These are phyloP conservation scores for Elephas maximus DNA, from an alignment of 2,113 vertebrate genomes.

Conservation along the genomic window DNA sequence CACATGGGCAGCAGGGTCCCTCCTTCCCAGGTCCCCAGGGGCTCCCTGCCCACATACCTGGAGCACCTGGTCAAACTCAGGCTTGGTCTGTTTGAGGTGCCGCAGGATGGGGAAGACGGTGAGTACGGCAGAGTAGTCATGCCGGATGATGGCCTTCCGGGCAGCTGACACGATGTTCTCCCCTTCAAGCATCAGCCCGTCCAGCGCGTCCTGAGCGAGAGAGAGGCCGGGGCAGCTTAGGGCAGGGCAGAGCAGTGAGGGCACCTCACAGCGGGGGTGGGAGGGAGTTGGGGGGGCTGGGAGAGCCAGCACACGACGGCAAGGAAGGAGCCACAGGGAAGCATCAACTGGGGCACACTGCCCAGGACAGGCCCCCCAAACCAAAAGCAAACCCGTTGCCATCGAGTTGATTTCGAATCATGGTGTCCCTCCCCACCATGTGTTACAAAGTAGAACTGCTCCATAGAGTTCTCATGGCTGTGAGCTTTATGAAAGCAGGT, in stretches of 20 bases:
- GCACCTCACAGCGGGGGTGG: accelerated
- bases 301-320: background rate
- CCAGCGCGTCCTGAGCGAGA: constrained; percentile 94
- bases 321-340: background rate
- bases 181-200: constrained; percentile 97
- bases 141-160: constrained; percentile 95
- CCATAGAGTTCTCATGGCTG: background rate
- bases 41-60: constrained; percentile 89
- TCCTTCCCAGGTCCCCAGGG: accelerated
- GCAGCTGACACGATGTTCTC: constrained; percentile 97
- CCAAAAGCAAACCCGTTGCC: background rate
- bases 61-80: constrained; percentile 96
- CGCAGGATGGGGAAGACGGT: constrained; percentile 97
- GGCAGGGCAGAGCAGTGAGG: background rate
- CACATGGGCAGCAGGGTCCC: accelerated
- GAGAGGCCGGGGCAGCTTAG: background rate
- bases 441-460: background rate
- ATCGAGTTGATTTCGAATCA: background rate
- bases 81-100: constrained; percentile 97
- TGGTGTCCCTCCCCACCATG: background rate
- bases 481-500: background rate
- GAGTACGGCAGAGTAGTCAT: constrained; percentile 97
- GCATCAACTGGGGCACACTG: accelerated
- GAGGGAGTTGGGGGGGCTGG: too few relatives aligned
- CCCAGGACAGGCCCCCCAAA: background rate